These are phyloP conservation scores for Xylocopa sonorina DNA, from an alignment of 1,140 invertebrate genomes.

Conservation along the genomic window DNA sequence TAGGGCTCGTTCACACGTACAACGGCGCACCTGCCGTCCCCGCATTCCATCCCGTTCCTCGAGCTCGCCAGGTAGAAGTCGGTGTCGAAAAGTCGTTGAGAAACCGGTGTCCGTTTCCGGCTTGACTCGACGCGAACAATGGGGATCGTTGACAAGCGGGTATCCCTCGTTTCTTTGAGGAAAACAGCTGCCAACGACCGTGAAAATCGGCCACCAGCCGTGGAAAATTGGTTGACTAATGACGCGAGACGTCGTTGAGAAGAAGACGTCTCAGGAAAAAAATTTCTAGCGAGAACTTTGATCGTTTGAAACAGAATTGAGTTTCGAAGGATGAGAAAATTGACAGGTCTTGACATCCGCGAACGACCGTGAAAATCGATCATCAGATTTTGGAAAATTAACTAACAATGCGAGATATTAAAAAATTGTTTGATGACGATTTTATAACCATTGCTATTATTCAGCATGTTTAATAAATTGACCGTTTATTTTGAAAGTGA, in stretches of 20 bases:
- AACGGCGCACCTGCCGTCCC: constrained; percentile 51
- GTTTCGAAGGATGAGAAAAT: not conserved
- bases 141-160: constrained; percentile 32
- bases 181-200: not conserved
- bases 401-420: too few species aligned
- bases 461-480: too few species aligned
- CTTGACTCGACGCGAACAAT: constrained; percentile 33
- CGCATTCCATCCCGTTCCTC: constrained; percentile 68
- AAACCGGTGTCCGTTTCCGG: constrained; percentile 36
- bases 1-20: not conserved
- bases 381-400: too few species aligned
- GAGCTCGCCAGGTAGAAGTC: constrained; percentile 57
- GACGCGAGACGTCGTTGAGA: too few species aligned
- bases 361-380: too few species aligned
- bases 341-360: not conserved
- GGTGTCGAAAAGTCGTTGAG: constrained; percentile 52
- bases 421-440: too few species aligned
- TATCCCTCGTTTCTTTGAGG: not conserved
- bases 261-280: too few species aligned
- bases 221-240: not conserved
- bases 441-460: too few species aligned
- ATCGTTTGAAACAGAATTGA: too few species aligned
- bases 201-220: not conserved
- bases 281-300: too few species aligned
- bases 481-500: too few species aligned